These are phyloP conservation scores for Mylabris sibirica DNA, from an alignment of 2,888 invertebrate genomes.

Conservation along the genomic window DNA sequence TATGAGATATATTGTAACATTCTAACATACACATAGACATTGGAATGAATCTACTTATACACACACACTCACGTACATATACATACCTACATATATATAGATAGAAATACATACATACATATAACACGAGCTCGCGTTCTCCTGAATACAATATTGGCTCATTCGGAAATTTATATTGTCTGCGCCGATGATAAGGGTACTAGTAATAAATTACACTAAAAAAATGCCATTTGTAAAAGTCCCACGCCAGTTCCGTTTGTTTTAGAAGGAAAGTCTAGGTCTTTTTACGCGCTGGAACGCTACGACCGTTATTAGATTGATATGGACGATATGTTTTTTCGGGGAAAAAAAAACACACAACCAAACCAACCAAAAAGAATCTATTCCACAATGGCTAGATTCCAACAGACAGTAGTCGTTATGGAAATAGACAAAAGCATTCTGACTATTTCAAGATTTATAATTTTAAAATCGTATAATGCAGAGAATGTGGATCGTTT, in stretches of 20 bases:
- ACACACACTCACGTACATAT: neutral
- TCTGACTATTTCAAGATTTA: neutral
- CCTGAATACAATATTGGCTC: constrained; percentile 57
- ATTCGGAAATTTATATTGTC: constrained; percentile 60
- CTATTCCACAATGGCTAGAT: neutral
- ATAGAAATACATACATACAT: neutral
- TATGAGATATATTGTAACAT: constrained; percentile 58
- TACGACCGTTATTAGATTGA: constrained; percentile 21
- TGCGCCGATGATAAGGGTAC: constrained; percentile 59
- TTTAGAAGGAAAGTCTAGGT: constrained; percentile 29
- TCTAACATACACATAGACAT: constrained; percentile 35
- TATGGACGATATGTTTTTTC: constrained; percentile 17
- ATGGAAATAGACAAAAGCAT: neutral
- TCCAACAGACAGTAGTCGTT: neutral
- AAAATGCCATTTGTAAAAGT: constrained; percentile 58
- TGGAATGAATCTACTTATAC: neutral
- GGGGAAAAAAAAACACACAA: neutral
- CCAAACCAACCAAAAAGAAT: neutral
- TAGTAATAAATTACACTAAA: constrained; percentile 56
- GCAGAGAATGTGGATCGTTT: too few species aligned
- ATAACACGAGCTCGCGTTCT: constrained; percentile 34
- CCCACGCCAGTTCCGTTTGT: constrained; percentile 43
- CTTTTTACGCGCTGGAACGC: constrained; percentile 13
- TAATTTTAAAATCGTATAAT: neutral
- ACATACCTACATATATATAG: neutral